Evolutionary conservation across 2,113 vertebrate species (phyloP), one percentile per base, ranked within the genome.

Genomic region (Dascyllus trimaculatus): DNA sequence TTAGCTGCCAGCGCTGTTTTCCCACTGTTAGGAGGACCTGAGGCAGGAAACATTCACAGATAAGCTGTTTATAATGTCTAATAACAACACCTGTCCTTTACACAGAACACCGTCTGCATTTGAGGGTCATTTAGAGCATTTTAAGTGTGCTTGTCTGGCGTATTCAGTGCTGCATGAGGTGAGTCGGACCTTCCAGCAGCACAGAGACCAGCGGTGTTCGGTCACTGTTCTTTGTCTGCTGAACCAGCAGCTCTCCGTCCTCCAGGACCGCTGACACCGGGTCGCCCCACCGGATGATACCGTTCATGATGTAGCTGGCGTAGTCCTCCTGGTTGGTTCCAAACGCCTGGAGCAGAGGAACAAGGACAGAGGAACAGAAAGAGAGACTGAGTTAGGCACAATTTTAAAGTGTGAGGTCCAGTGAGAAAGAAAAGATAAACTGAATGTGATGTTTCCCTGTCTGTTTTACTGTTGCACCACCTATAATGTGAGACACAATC

Each of bases 251-350:
- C 78, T 96, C 96, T 45, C 98, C 98, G 17, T 98, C 96, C 68
- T 96, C 96, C 63, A 99, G 74, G 17, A 96, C 95, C 13, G 94
- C 94, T 0, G 96, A 96, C 9, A 99, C 98, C 1, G 95, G 96
- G 75, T 99, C 96, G 0, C 97, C 97, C 98, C 98, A 99, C 58
- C 96, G 96, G 64, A 99, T 96, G 70, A 99, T 99, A 6, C 96
- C 98, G 10, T 99, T 99, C 97, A 98, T 97, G 90, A 99, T 97
- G 88, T 97, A 99, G 92, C 96, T 98, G 71, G 95, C 95, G 70
- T 99, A 99, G 90, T 99, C 98, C 35, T 99, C 98, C 88, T 98
- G 96, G 91, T 99, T 98, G 88, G 96, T 97, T 57, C 98, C 98
- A 91, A 98, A 99, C 0, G 98, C 98, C 98, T 99, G 85, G 17